Percentiles rank a stretch among this genome's conserved stretches.
Conservation (phyloP, 2,888 invertebrate genomes). For the Drosophila lutescens region DNA sequence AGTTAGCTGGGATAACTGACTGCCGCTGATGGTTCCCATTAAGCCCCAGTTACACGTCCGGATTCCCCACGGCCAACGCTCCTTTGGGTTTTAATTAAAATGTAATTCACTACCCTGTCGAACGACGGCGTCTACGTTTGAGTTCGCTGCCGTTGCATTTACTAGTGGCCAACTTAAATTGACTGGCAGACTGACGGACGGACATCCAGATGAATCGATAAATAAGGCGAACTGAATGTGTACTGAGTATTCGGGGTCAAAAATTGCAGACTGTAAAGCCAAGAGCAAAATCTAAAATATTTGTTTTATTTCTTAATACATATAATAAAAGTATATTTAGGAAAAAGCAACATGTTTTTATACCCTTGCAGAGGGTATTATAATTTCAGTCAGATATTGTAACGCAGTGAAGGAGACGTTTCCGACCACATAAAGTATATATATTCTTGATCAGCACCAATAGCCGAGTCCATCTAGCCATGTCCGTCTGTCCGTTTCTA, state of each 20-base stretch:
- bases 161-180: constrained; percentile 18
- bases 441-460: too few relatives aligned
- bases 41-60: constrained; percentile 31
- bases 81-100: constrained; percentile 69
- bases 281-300: too few relatives aligned
- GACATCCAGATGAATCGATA: constrained; percentile 13
- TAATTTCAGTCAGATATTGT: too few relatives aligned
- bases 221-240: background rate
- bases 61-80: constrained; percentile 29
- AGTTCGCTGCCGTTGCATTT: constrained; percentile 33
- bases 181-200: constrained; percentile 42
- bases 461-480: too few relatives aligned
- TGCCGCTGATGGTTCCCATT: constrained; percentile 57
- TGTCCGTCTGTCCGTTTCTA: too few relatives aligned
- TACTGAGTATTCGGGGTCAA: background rate
- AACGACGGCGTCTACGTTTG: constrained; percentile 37
- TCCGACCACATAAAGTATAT: too few relatives aligned
- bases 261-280: too few relatives aligned
- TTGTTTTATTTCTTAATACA: too few relatives aligned
- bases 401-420: too few relatives aligned
- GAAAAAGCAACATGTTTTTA: too few relatives aligned
- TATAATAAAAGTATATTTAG: too few relatives aligned
- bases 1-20: constrained; percentile 19
- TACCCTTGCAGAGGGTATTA: too few relatives aligned
- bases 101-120: constrained; percentile 68